Conservation (phyloP, 2,113 vertebrate genomes). For the Lasiurus borealis region DNA sequence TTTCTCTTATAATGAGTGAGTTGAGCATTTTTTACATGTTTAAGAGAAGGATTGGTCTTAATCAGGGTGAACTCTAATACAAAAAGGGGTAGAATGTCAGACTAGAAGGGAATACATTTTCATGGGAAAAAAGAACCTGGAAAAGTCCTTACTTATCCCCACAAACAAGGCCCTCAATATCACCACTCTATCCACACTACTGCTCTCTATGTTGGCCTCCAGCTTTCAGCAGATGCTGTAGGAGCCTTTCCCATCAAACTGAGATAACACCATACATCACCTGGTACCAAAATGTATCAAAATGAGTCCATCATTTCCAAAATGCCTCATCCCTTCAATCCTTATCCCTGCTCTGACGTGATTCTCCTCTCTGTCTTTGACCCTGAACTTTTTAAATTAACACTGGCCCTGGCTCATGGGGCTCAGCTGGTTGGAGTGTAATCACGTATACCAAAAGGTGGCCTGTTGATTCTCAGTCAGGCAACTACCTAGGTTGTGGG, state of each 20-base stretch:
- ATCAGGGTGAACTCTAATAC: not conserved
- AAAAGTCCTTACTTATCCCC: not conserved
- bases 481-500: not conserved
- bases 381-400: not conserved
- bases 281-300: not conserved
- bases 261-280: not conserved
- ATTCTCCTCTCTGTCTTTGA: not conserved
- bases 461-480: not conserved
- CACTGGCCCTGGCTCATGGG: not conserved
- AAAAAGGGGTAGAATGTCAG: not conserved
- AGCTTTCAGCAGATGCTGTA: not conserved
- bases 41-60: constrained; percentile 32
- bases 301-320: not conserved
- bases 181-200: too few species aligned
- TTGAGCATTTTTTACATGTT: not conserved
- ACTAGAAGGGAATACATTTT: not conserved
- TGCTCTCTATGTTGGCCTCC: too few species aligned
- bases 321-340: not conserved
- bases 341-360: not conserved
- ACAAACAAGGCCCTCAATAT: not conserved
- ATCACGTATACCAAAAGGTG: not conserved
- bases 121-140: not conserved
- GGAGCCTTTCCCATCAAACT: not conserved
- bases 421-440: not conserved
- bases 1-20: constrained; percentile 19